These are phyloP conservation scores for Sminthopsis crassicaudata DNA, from an alignment of 2,113 vertebrate genomes.

Conservation along the genomic window DNA sequence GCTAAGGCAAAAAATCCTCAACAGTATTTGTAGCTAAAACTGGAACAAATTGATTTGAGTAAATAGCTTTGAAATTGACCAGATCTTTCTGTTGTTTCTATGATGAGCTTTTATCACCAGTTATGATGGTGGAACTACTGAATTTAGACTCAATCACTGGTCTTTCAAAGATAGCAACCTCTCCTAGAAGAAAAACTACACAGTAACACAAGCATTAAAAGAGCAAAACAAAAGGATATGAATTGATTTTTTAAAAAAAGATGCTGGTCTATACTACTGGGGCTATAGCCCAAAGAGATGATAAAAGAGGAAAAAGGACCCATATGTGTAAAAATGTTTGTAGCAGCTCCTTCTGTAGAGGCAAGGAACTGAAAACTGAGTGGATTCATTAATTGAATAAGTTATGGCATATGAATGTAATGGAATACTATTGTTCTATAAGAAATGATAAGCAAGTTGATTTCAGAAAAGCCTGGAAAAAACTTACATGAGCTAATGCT, in stretches of 20 bases:
- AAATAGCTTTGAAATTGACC: not conserved
- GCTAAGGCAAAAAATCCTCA: not conserved
- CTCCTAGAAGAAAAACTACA: not conserved
- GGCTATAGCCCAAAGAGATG: too few species aligned
- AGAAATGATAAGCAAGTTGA: too few species aligned
- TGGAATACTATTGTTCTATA: too few species aligned
- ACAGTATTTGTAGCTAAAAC: not conserved
- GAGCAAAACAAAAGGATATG: not conserved
- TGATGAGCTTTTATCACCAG: not conserved
- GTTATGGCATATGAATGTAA: too few species aligned
- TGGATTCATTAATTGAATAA: too few species aligned
- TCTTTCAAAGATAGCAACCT: not conserved
- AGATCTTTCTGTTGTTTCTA: not conserved
- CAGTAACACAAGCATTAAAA: not conserved
- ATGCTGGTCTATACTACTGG: too few species aligned
- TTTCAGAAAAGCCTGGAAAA: too few species aligned
- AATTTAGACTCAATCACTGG: not conserved
- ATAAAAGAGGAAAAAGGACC: too few species aligned
- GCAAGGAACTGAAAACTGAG: too few species aligned
- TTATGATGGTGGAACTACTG: not conserved
- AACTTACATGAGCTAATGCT: too few species aligned
- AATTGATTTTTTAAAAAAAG: not conserved
- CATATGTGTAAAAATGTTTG: too few species aligned
- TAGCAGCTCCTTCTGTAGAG: too few species aligned
- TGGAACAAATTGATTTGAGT: not conserved